Evolutionary conservation across 2,888 invertebrate species (phyloP), one percentile per base, ranked within the genome.

Genomic region (Cephus nigrinus): DNA sequence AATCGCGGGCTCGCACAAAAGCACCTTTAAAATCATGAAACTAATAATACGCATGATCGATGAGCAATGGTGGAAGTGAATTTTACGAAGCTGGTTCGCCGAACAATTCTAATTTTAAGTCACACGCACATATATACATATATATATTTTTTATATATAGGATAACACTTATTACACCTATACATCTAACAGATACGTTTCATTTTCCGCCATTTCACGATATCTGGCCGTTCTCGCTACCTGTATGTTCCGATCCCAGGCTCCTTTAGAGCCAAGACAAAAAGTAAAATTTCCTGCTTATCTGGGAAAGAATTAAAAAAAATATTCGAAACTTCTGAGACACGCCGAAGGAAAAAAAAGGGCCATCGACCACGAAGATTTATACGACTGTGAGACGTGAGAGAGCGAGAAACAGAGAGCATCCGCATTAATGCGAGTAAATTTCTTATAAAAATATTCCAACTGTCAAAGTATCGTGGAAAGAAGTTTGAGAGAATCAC

Each of bases 111-210:
- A 40, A 40, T 40, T 40, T 40, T 40, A 15, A 40, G 40, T 40
- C 40, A 40, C 40, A 40, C 40, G 40, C 40, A 40, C 40, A 69
- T 69, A 69, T 69, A 69, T 69, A 69, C 69, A 69, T 30, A 69
- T 69, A 69, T 69, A 73, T 73, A 36, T 36, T 1, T 32, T 73
- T n/a, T 73, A 32, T 33, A 31, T 34, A 73, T 73, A 73, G n/a
- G 34, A 32, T 73, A 73, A 73, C 73, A 73, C 32, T 35, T n/a
- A 73, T 73, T 12, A 73, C 73, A 73, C 35, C 73, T 34, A 73
- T 35, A 73, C 73, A 35, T 34, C 73, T 73, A 73, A 73, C 33
- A 34, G n/a, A 33, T 73, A 73, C 35, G 73, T 34, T 23, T 34
- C 23, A 12, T 34, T 33, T 34, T 34, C 32, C 30, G 23, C 69